Evolutionary conservation across 2,113 vertebrate genomes (phyloP), one percentile per base, ranked within the genome.

Genomic region (Ceyx cyanopectus): DNA sequence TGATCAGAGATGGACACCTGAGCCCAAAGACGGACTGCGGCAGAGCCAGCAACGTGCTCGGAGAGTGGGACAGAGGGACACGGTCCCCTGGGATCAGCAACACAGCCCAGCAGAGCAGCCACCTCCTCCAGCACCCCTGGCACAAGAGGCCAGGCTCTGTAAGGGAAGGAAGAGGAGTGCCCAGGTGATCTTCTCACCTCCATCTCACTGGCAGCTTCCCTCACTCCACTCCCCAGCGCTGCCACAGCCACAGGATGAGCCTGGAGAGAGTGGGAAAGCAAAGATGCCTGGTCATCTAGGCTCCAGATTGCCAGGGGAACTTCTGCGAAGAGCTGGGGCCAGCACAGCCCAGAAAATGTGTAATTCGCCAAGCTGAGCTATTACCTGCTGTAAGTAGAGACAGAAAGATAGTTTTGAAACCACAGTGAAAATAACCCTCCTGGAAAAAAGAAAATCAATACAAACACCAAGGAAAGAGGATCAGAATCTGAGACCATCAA

Each of bases 361-460:
- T 74, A 84, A 88, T 90, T 93, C 66, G 7, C 69, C 1, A 1
- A 94, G 83, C 56, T 89, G 95, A 94, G 89, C 91, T 95, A 94
- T 94, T 95, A 93, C 90, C 81, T 91, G 91, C 95, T 93, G 46
- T 87, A 93, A 93, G 85, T 62, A 81, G 70, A 82, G 84, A 48
- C 91, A 91, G 92, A 96, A 90, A 70, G 92, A 79, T 41, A 81
- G 77, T 93, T 96, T 68, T 92, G 94, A 89, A 92, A 94, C 94
- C 62, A 80, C 78, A 5, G 92, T 87, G 95, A 95, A 96, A 96
- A 96, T 96, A 93, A 92, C 91, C 87, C 92, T 96, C 81, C 69
- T 89, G 90, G 83, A 32, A 40, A 63, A 79, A 80, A 62, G 62
- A 74, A 95, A 96, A 96, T 96, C 92, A 73, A 96, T 95, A 95